Base-by-base conservation (phyloP, 2,888 invertebrate species). In the Melanostoma scalare region DNA sequence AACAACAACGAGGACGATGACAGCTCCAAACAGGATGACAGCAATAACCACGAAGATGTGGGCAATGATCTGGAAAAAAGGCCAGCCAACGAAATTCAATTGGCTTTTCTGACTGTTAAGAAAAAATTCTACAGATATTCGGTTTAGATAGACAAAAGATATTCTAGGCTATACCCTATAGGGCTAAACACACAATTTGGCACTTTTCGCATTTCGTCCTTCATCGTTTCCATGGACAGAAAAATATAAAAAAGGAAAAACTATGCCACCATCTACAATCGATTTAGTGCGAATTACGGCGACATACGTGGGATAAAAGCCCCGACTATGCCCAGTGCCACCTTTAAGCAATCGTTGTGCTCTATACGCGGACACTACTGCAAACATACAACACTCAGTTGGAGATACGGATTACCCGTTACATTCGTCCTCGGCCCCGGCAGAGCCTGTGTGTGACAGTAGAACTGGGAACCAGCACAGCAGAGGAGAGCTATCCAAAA, bases 41-140 rank as follows among this genome's bases (percentile, higher is more conserved):
- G 61, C 74, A 71, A 84, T 84, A 79, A 74, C 74, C 74, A 84
- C 79, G 78, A 84, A 74, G 79, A 79, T 84, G 84, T 79, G 79
- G 78, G 42, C 69, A 84, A 84, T 79, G 84, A 74, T 60, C 79
- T 42, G 74, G 60, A 71, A 63, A 58, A 67, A 56, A 69, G 38
- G 38, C 61, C 40, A 10, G 0, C 44, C 55, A 53, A 56, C 50
- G 38, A 65, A 71, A 81, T 81, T 74, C 76, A 81, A 79, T 79
- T 74, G 74, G 38, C 40, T 60, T 65, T 58, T 58, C 35, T 53
- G 38, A 53, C 65, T 42, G 74, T 46, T 56, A 65, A 63, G 6
- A 58, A 61, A 20, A 38, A 42, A 36, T 30, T 40, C 50, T 42
- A 44, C 10, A 56, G 63, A 65, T 69, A 63, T 3, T 30, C 38